A percentile compares a stretch with the other conserved stretches of the same genome.
Conservation (phyloP, 2,113 vertebrate genomes). For the Phyllostomus discolor region DNA sequence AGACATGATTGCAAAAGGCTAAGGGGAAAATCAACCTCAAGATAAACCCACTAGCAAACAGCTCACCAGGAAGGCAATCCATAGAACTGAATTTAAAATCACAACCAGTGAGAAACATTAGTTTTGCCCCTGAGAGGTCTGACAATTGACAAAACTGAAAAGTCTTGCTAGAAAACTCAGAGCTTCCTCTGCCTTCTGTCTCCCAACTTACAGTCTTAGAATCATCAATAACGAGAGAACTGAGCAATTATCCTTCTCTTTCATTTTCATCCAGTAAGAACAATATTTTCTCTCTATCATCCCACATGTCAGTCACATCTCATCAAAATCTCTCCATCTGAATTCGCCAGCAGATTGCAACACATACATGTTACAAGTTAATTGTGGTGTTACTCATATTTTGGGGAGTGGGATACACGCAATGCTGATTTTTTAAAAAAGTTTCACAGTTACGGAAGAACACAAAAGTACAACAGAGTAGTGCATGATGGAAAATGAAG, state of each 20-base stretch:
- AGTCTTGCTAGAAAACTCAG: background rate
- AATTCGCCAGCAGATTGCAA: background rate
- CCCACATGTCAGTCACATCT: background rate
- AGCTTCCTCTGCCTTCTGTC: background rate
- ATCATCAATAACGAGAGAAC: background rate
- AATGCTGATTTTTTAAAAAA: background rate
- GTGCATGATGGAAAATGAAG: background rate
- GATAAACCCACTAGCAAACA: background rate
- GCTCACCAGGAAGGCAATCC: background rate
- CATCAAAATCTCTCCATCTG: background rate
- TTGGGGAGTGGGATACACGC: background rate
- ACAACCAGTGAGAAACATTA: background rate
- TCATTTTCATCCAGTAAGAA: background rate
- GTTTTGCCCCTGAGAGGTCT: background rate
- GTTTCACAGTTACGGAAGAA: background rate
- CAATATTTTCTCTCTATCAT: background rate
- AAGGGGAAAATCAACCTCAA: background rate
- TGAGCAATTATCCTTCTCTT: background rate
- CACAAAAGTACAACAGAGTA: background rate
- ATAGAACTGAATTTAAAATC: background rate
- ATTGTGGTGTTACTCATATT: background rate
- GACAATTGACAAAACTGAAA: background rate
- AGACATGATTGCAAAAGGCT: background rate
- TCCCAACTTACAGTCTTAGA: background rate
- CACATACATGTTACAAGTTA: background rate